Conservation (phyloP, 2,797 vertebrate species). For the Esox lucius region DNA sequence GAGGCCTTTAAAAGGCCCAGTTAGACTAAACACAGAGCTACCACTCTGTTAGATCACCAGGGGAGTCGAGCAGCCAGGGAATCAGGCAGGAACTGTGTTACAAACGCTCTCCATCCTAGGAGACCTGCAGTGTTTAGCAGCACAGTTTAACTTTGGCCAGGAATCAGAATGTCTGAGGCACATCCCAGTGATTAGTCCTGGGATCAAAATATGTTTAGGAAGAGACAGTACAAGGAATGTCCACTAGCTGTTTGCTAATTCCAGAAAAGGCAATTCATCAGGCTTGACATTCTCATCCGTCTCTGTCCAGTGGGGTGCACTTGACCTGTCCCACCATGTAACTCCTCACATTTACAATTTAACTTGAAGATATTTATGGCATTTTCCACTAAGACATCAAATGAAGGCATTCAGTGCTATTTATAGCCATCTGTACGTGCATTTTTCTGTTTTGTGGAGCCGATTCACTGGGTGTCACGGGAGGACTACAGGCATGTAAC, state of each 20-base stretch:
- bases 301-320: not conserved
- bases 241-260: not conserved
- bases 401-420: not conserved
- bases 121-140: not conserved
- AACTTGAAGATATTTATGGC: not conserved
- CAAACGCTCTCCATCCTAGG: not conserved
- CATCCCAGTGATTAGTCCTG: not conserved
- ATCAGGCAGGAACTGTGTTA: not conserved
- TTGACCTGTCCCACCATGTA: not conserved
- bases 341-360: not conserved
- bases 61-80: not conserved
- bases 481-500: not conserved
- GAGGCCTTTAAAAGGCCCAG: slow-evolving; percentile 45
- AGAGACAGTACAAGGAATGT: not conserved
- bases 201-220: not conserved
- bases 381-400: not conserved
- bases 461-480: slow-evolving; percentile 20
- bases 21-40: slow-evolving; percentile 56
- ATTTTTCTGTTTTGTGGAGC: not conserved
- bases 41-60: slow-evolving; percentile 27
- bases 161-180: not conserved
- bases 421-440: not conserved
- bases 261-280: not conserved
- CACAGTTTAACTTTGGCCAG: not conserved
- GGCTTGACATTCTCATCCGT: not conserved